Evolutionary conservation across 2,888 invertebrate species (phyloP).

Genomic region (Smittia aterrima): DNA sequence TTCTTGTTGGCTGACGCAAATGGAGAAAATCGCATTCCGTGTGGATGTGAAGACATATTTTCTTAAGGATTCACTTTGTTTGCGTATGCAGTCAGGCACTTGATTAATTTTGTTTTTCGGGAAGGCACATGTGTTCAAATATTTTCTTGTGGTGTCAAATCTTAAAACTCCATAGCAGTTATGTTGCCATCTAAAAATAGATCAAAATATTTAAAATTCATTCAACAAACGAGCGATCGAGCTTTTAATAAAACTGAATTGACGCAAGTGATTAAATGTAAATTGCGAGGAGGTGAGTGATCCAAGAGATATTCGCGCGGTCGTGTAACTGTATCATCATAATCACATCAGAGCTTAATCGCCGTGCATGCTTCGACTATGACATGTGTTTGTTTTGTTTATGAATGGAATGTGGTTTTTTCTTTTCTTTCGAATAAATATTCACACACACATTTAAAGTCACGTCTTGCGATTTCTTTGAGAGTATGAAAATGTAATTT

Average conservation of each 20-base stretch:
- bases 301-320: too few relatives aligned
- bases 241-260: too few relatives aligned
- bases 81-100: constrained; percentile 20
- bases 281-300: too few relatives aligned
- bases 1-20: constrained; percentile 43
- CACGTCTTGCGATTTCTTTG: not conserved
- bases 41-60: constrained; percentile 45
- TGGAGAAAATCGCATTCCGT: constrained; percentile 45
- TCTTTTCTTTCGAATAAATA: not conserved
- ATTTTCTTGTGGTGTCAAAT: not conserved
- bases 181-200: constrained; percentile 39
- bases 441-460: constrained; percentile 16
- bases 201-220: not conserved
- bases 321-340: too few relatives aligned
- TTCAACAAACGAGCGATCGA: too few relatives aligned
- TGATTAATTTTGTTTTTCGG: not conserved
- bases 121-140: not conserved
- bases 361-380: not conserved
- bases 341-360: too few relatives aligned
- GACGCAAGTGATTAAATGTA: too few relatives aligned
- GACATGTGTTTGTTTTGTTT: not conserved
- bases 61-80: not conserved
- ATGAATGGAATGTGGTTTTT: constrained; percentile 28
- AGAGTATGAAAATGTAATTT: too few relatives aligned
- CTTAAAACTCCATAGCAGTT: constrained; percentile 31